phyloP scores from a whole-genome alignment of 2,888 invertebrate species.

The Apodemia duryi region DNA sequence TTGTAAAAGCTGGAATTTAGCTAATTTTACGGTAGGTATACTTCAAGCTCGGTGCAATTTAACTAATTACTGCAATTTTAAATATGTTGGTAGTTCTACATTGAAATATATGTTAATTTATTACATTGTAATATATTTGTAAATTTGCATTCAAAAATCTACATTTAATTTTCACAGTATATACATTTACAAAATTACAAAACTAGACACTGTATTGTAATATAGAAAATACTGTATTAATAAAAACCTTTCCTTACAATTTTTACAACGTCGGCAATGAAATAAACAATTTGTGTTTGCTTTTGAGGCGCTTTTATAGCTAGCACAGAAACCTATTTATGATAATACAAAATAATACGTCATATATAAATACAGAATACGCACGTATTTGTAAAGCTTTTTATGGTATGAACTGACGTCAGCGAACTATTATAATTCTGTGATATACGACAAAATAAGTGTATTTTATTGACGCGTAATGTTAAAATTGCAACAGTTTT shows the following conservation, averaged over 20 bases:
- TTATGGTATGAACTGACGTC: slow-evolving; percentile 34
- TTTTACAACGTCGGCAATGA: neutral
- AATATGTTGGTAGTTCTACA: too few species aligned
- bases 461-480: too few species aligned
- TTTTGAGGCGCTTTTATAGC: neutral
- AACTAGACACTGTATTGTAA: slow-evolving; percentile 58
- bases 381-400: slow-evolving; percentile 12
- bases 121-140: neutral
- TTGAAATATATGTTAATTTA: too few species aligned
- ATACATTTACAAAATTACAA: slow-evolving; percentile 63
- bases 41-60: too few species aligned
- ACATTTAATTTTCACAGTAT: slow-evolving; percentile 50
- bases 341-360: neutral
- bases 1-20: too few species aligned
- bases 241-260: slow-evolving; percentile 15
- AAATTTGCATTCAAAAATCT: slow-evolving; percentile 1
- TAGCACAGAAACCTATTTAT: neutral
- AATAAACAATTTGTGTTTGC: neutral
- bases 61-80: too few species aligned
- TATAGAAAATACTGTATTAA: slow-evolving; percentile 39
- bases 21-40: too few species aligned
- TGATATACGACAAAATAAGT: slow-evolving; percentile 15
- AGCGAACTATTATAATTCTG: slow-evolving; percentile 37
- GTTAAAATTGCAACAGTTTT: too few species aligned
- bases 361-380: slow-evolving; percentile 9